These are phyloP conservation scores for Tetranychus piercei DNA, from an alignment of 2,888 invertebrate species.

Conservation along the genomic window DNA sequence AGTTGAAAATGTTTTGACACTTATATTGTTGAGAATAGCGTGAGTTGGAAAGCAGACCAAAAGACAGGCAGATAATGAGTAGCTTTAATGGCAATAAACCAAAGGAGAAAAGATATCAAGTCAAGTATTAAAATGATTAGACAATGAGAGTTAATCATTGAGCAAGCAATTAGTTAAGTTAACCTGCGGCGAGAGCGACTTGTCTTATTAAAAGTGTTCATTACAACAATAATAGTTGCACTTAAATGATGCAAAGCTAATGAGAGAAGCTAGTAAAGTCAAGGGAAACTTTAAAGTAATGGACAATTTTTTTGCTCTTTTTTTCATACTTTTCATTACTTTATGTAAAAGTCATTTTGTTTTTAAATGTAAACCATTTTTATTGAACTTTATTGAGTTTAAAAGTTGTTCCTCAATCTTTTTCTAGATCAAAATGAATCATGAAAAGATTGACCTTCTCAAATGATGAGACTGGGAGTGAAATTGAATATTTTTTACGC, in stretches of 20 bases:
- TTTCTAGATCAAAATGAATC: background rate
- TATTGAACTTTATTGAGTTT: background rate
- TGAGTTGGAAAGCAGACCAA: background rate
- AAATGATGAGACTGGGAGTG: too few relatives aligned
- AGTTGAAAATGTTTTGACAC: too few relatives aligned
- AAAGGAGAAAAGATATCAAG: background rate
- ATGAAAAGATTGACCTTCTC: background rate
- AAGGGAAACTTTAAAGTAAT: background rate
- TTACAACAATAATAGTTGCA: background rate
- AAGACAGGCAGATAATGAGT: background rate
- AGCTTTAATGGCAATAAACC: background rate
- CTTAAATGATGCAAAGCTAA: background rate
- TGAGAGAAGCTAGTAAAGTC: background rate
- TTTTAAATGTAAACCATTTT: too few relatives aligned
- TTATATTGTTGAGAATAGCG: background rate
- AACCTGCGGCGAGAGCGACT: background rate
- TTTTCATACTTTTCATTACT: too few relatives aligned
- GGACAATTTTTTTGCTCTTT: too few relatives aligned
- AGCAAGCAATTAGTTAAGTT: background rate
- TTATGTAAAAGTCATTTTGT: too few relatives aligned
- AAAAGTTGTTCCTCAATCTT: background rate
- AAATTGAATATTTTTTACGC: too few relatives aligned
- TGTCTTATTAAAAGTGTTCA: background rate
- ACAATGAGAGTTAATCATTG: background rate
- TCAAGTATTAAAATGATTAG: slow-evolving; percentile 1